Evolutionary conservation across 2,113 vertebrate species (phyloP).

Genomic region (Xiphophorus maculatus): DNA sequence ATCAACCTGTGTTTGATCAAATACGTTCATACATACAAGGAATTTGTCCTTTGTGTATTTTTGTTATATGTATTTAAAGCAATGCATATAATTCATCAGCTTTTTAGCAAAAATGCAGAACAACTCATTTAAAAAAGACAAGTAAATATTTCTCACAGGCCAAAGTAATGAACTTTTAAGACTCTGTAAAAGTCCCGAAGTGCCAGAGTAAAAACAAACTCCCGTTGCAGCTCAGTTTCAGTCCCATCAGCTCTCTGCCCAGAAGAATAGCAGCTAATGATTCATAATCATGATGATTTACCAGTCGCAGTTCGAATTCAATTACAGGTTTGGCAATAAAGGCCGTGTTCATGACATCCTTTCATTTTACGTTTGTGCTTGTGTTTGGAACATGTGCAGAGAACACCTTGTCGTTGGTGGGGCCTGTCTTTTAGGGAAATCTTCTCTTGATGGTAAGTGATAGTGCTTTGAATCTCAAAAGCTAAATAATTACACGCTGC

Average conservation of each 20-base stretch:
- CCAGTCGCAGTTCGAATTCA: constrained; percentile 33
- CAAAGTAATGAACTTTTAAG: neutral
- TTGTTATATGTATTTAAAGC: neutral
- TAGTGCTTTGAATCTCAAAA: constrained; percentile 41
- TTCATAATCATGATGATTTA: constrained; percentile 29
- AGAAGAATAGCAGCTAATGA: constrained; percentile 57
- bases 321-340: constrained; percentile 39
- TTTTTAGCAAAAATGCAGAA: neutral
- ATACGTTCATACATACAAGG: no score
- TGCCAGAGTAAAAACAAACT: constrained; percentile 3
- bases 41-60: no score
- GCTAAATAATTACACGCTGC: constrained; percentile 66
- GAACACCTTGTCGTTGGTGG: constrained; percentile 12
- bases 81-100: neutral
- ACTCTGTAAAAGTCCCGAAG: neutral
- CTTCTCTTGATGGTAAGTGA: constrained; percentile 41
- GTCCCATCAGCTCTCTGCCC: constrained; percentile 24
- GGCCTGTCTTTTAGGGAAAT: constrained; percentile 17
- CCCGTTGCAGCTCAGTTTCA: neutral
- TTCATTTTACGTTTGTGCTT: neutral
- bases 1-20: no score
- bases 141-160: constrained; percentile 4
- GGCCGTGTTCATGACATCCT: neutral
- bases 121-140: neutral
- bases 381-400: neutral